Evolutionary conservation across 2,113 vertebrate species (phyloP).

Genomic region (Corythaixoides concolor): DNA sequence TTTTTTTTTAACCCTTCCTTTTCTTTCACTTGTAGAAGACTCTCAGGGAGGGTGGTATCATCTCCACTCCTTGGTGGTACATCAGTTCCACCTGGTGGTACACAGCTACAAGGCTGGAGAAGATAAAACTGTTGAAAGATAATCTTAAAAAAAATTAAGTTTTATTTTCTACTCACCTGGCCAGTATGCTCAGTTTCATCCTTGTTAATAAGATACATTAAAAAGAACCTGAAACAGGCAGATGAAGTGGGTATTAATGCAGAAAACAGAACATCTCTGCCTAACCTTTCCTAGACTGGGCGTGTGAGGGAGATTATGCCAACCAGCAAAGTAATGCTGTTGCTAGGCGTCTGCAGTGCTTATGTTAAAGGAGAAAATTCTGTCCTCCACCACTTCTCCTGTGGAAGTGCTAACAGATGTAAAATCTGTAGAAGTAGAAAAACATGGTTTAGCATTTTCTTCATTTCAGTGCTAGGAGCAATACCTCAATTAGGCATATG

Average conservation of each 20-base stretch:
- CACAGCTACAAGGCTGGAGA: neutral
- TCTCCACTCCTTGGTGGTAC: neutral
- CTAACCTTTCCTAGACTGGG: neutral
- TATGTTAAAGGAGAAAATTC: neutral
- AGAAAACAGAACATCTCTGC: neutral
- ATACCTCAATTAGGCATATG: neutral
- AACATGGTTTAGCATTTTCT: neutral
- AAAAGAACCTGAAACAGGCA: slow-evolving; percentile 87
- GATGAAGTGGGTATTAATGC: neutral
- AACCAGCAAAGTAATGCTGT: neutral
- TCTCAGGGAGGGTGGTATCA: neutral
- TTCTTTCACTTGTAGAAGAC: neutral
- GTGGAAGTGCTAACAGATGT: neutral
- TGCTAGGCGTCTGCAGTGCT: neutral
- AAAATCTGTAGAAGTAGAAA: neutral
- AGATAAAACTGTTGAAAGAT: neutral
- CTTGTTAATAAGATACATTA: slow-evolving; percentile 99
- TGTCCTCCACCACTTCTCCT: neutral
- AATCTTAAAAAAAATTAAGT: neutral
- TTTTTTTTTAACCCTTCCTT: neutral
- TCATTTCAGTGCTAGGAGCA: neutral
- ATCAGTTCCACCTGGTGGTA: slow-evolving; percentile 49
- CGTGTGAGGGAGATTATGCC: neutral
- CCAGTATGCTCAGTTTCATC: slow-evolving; percentile 99
- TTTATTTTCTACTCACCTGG: slow-evolving; percentile 76